A percentile compares a stretch with the other conserved stretches of the same genome.
phyloP scores from a whole-genome alignment of 2,888 invertebrate genomes.

The Agrochola litura region DNA sequence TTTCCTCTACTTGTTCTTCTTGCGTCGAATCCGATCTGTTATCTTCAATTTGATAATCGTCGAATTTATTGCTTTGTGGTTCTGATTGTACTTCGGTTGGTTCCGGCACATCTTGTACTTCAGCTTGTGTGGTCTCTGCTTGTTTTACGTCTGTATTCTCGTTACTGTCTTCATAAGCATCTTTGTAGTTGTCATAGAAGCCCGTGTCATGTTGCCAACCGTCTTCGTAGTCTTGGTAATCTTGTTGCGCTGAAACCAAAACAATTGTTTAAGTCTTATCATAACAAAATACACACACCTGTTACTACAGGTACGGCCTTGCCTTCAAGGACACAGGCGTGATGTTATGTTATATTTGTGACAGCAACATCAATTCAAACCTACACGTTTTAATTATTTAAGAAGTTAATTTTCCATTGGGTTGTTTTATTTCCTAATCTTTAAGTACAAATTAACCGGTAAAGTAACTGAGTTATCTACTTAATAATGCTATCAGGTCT shows the following conservation, averaged over 20 bases:
- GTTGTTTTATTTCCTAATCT: neutral
- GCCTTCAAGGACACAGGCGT: neutral
- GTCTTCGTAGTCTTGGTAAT: constrained; percentile 53
- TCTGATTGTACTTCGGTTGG: constrained; percentile 47
- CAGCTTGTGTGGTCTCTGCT: constrained; percentile 45
- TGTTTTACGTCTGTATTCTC: constrained; percentile 49
- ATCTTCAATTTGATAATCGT: constrained; percentile 82
- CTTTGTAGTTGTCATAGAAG: constrained; percentile 58
- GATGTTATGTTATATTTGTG: neutral
- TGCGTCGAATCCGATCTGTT: constrained; percentile 70
- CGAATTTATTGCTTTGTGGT: constrained; percentile 41
- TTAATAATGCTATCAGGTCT: neutral
- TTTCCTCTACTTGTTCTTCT: constrained; percentile 40
- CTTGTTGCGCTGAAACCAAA: constrained; percentile 68
- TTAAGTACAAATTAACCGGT: neutral
- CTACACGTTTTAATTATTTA: neutral
- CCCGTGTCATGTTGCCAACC: constrained; percentile 53
- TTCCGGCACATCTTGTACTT: constrained; percentile 54
- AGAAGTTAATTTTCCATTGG: neutral
- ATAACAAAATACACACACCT: neutral
- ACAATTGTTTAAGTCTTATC: neutral
- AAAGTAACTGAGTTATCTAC: neutral
- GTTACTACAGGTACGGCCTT: neutral
- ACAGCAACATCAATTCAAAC: neutral
- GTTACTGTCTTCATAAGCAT: constrained; percentile 35